Evolutionary conservation across 2,797 vertebrate species (phyloP).

Genomic region (Ctenopoma multispine): DNA sequence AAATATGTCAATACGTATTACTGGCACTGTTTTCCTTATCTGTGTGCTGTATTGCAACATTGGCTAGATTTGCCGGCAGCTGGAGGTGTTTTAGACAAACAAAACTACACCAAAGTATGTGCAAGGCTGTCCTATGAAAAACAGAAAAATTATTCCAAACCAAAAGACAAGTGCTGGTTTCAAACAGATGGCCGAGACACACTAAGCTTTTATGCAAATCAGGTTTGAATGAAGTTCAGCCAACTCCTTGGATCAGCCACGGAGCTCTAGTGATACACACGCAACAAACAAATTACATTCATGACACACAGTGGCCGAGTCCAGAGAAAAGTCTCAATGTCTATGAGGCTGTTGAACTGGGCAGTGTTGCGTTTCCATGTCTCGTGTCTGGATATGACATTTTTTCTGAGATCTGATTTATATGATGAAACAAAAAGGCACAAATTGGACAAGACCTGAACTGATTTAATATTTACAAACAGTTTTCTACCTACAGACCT

Average conservation of each 20-base stretch:
- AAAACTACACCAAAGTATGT: not conserved
- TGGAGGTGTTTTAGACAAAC: constrained; percentile 1
- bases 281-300: not conserved
- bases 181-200: constrained; percentile 1
- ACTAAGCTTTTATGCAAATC: constrained; percentile 19
- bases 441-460: not conserved
- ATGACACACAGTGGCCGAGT: not conserved
- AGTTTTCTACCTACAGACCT: too few relatives aligned
- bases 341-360: not conserved
- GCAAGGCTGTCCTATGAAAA: not conserved
- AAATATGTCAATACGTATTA: constrained; percentile 10
- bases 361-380: not conserved
- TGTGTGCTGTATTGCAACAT: constrained; percentile 10
- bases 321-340: not conserved
- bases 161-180: constrained; percentile 7
- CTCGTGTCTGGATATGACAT: not conserved
- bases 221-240: not conserved
- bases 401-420: not conserved
- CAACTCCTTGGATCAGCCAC: not conserved
- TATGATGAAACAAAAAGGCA: not conserved
- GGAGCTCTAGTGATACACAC: not conserved
- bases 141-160: constrained; percentile 1
- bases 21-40: constrained; percentile 6
- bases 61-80: constrained; percentile 3
- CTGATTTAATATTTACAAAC: too few relatives aligned